Base-by-base conservation (phyloP, 2,888 invertebrate genomes). In the Dendrolimus pini region DNA sequence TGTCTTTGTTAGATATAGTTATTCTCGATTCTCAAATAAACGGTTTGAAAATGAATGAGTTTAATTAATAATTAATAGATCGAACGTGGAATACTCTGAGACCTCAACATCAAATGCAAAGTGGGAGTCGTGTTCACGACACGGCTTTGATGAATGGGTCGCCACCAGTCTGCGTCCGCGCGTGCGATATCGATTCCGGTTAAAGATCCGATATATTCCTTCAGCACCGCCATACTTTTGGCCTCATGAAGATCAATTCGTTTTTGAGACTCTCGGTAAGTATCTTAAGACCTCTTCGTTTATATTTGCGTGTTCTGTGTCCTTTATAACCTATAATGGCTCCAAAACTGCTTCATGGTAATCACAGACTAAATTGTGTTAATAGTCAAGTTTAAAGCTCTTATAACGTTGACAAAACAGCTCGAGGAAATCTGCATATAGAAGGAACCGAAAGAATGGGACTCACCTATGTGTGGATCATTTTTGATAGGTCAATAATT, bases 101-200 rank as follows among this genome's bases (percentile, higher is more conserved):
- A 93, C 90, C 55, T 83, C 91, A 0, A 80, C 86, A 10, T 74
- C 91, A 0, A 70, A 68, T 1, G 77, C 74, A 1, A 64, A 66
- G 2, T 89, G 89, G 89, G 64, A 65, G 52, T 53, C 70, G 0
- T 85, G 85, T 62, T 56, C 59, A 0, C 65, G 62, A 14, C 69
- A 65, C 30, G 76, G 67, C 10, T 69, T 68, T 52, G 79, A 75
- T 13, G 75, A 78, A 60, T 90, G 87, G 85, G 59, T 64, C 1
- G 89, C 90, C 1, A 71, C 64, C 10, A 76, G 92, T 14, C 83
- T 98, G 55, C 91, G 92, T 59, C 96, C 98, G 0, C 94, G 95
- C 71, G 95, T 95, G 0, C 92, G 93, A 60, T 98, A 98, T 75
- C 93, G 93, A 63, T 96, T 97, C 80, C 92, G 94, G 54, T 81